Evolutionary conservation across 2,888 invertebrate species (phyloP).

Genomic region (Luperina testacea): DNA sequence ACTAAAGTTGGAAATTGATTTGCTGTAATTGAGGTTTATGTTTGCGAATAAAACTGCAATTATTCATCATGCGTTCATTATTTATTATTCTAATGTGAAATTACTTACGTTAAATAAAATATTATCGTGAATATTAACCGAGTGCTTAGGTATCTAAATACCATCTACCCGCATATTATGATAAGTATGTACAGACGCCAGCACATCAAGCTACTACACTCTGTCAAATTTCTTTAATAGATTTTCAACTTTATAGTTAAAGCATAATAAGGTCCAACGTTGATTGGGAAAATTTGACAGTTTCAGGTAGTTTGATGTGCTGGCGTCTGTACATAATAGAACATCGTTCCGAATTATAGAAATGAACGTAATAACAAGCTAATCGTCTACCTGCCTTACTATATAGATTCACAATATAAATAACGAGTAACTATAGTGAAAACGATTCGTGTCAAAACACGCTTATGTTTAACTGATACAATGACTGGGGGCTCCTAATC

Average conservation of each 20-base stretch:
- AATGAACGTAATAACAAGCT: not conserved
- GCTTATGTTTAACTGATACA: slow-evolving; percentile 47
- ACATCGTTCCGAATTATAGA: slow-evolving; percentile 2
- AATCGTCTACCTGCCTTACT: not conserved
- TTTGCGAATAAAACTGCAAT: slow-evolving; percentile 12
- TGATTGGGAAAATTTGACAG: too few species aligned
- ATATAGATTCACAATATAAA: slow-evolving; percentile 8
- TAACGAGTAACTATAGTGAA: slow-evolving; percentile 27
- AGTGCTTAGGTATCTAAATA: not conserved
- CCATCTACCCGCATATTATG: slow-evolving; percentile 23
- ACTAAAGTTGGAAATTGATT: slow-evolving; percentile 50
- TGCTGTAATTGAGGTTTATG: slow-evolving; percentile 27
- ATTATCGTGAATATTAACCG: not conserved
- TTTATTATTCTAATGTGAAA: not conserved
- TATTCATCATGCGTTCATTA: too few species aligned
- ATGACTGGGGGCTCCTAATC: slow-evolving; percentile 53
- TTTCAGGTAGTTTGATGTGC: too few species aligned
- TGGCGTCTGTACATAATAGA: not conserved
- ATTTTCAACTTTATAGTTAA: too few species aligned
- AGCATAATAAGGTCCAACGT: too few species aligned
- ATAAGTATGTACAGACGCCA: not conserved
- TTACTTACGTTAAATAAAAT: slow-evolving; percentile 12
- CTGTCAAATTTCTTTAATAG: too few species aligned
- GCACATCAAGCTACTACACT: too few species aligned
- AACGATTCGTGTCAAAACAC: slow-evolving; percentile 29